These are phyloP conservation scores for Elgaria multicarinata DNA, from an alignment of 2,113 vertebrate genomes.

Conservation along the genomic window DNA sequence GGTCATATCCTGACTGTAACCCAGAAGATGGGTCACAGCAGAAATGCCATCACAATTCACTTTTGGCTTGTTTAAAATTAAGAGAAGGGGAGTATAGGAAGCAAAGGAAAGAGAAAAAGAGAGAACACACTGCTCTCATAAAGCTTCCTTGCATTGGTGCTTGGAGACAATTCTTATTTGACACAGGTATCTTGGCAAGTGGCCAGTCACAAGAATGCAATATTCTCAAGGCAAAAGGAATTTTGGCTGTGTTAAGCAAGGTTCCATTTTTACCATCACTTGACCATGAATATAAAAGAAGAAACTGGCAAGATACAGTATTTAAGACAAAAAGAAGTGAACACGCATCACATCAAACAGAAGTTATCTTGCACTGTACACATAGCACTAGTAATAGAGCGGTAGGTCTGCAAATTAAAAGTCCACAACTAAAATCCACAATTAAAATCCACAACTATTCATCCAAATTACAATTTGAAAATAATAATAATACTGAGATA, in stretches of 20 bases:
- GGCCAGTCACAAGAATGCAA: neutral
- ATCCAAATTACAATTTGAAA: too few relatives aligned
- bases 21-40: neutral
- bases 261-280: too few relatives aligned
- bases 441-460: too few relatives aligned
- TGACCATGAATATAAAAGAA: too few relatives aligned
- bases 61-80: neutral
- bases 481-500: too few relatives aligned
- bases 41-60: neutral
- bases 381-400: too few relatives aligned
- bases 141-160: neutral
- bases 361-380: too few relatives aligned
- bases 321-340: too few relatives aligned
- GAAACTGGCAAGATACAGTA: too few relatives aligned
- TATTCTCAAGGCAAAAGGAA: neutral
- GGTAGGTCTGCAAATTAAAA: too few relatives aligned
- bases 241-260: neutral
- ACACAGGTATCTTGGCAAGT: neutral
- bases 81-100: neutral
- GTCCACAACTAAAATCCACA: too few relatives aligned
- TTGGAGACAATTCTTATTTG: neutral
- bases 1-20: neutral
- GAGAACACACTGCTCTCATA: neutral
- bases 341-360: too few relatives aligned
- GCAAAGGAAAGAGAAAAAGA: neutral